A percentile compares a stretch with the other conserved stretches of the same genome.
Evolutionary conservation across 2,113 vertebrate genomes (phyloP).

Genomic region (Oreotragus oreotragus): DNA sequence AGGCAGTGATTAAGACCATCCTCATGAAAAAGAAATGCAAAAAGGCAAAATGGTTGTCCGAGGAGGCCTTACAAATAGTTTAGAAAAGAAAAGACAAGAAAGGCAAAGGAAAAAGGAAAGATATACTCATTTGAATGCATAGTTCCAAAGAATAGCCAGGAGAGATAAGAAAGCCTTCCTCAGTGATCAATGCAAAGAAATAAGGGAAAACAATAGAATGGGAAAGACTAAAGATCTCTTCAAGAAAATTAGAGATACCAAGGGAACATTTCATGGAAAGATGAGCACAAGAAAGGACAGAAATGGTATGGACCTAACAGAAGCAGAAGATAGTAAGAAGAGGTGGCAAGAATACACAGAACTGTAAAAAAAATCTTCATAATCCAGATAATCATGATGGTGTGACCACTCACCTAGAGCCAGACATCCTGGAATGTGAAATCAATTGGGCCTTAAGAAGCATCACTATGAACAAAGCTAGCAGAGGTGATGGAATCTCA

Average conservation of each 20-base stretch:
- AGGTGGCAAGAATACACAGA: background rate
- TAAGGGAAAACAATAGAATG: background rate
- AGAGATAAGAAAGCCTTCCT: background rate
- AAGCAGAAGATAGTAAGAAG: background rate
- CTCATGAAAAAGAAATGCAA: background rate
- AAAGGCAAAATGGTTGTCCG: background rate
- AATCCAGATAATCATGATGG: background rate
- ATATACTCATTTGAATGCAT: background rate
- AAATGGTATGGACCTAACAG: background rate
- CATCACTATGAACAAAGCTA: no score
- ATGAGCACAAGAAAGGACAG: background rate
- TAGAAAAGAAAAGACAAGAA: background rate
- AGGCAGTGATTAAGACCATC: background rate
- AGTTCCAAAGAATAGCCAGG: background rate
- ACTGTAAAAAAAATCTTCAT: background rate
- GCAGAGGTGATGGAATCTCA: no score
- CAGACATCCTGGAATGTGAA: background rate
- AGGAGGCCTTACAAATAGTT: background rate
- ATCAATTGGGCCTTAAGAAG: background rate
- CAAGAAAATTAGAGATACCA: background rate
- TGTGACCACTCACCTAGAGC: background rate
- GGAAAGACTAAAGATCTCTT: background rate
- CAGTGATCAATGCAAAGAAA: background rate
- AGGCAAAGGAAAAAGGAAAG: background rate
- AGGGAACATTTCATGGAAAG: background rate